phyloP scores from a whole-genome alignment of 92 coral and sea anemone genomes.

The Palythoa grandiflora region DNA sequence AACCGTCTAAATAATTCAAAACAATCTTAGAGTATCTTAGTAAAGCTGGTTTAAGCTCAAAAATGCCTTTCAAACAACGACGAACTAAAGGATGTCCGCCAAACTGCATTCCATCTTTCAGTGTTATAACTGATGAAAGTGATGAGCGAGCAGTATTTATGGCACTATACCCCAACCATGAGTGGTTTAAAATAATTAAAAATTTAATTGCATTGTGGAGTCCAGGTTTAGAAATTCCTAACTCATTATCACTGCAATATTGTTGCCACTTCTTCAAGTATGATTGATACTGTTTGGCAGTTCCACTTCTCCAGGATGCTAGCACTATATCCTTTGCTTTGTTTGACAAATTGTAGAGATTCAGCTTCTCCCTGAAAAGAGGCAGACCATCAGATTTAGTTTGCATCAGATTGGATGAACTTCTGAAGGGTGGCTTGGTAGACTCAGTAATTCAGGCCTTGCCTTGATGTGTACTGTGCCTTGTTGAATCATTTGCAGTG shows the following conservation, averaged over 20 bases:
- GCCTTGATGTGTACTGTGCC: constrained; percentile 17
- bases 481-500: neutral
- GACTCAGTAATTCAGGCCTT: constrained; percentile 24
- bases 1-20: constrained; percentile 36
- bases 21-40: constrained; percentile 59
- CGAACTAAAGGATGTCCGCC: constrained; percentile 53
- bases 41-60: constrained; percentile 66
- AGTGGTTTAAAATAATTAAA: constrained; percentile 10
- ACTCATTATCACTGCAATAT: neutral
- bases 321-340: neutral
- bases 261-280: constrained; percentile 1
- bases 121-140: constrained; percentile 31
- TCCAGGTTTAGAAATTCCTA: constrained; percentile 8
- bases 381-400: constrained; percentile 21
- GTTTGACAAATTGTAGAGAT: constrained; percentile 11
- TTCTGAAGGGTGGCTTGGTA: constrained; percentile 42
- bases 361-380: neutral
- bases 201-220: constrained; percentile 44
- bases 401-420: constrained; percentile 53
- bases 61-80: constrained; percentile 62
- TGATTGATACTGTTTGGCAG: constrained; percentile 1
- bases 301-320: constrained; percentile 2
- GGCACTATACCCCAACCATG: constrained; percentile 65
- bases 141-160: constrained; percentile 65
- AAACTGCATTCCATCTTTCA: constrained; percentile 43